Percentiles rank a stretch among this genome's conserved stretches.
phyloP scores from a whole-genome alignment of 2,113 vertebrate species.

The Rutilus rutilus region DNA sequence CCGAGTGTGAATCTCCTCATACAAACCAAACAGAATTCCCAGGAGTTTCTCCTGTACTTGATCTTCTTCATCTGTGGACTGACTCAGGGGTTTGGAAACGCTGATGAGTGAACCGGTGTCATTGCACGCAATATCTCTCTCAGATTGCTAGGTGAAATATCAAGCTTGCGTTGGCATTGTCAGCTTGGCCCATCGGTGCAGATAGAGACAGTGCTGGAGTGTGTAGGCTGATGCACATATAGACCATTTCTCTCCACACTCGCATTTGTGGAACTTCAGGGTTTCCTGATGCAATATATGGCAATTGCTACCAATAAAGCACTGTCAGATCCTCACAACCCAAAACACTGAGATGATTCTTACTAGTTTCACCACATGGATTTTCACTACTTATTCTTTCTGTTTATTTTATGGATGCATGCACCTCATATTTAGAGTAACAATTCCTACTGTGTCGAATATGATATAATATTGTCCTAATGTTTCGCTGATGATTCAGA shows the following conservation, averaged over 20 bases:
- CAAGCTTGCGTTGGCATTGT: neutral
- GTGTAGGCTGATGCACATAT: neutral
- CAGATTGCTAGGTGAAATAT: conserved; percentile 6
- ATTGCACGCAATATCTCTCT: neutral
- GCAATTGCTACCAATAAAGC: conserved; percentile 32
- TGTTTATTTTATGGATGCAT: neutral
- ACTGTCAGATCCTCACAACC: neutral
- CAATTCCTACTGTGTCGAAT: neutral
- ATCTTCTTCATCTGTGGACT: neutral
- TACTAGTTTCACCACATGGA: neutral
- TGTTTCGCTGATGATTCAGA: neutral
- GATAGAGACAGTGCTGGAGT: neutral
- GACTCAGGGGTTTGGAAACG: conserved; percentile 9
- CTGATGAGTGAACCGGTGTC: neutral
- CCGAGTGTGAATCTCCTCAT: neutral
- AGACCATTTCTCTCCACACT: neutral
- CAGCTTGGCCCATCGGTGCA: neutral
- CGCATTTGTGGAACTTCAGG: conserved; percentile 5
- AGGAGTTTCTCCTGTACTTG: neutral
- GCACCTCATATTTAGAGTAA: neutral
- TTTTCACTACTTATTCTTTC: conserved; percentile 1
- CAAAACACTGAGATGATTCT: neutral
- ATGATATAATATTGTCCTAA: neutral
- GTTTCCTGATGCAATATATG: conserved; percentile 48
- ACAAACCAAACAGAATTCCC: neutral